Evolutionary conservation across 35 echinoderm and acorn worm species (phyloP), one percentile per base, ranked within the genome.

Genomic region (Apostichopus japonicus): DNA sequence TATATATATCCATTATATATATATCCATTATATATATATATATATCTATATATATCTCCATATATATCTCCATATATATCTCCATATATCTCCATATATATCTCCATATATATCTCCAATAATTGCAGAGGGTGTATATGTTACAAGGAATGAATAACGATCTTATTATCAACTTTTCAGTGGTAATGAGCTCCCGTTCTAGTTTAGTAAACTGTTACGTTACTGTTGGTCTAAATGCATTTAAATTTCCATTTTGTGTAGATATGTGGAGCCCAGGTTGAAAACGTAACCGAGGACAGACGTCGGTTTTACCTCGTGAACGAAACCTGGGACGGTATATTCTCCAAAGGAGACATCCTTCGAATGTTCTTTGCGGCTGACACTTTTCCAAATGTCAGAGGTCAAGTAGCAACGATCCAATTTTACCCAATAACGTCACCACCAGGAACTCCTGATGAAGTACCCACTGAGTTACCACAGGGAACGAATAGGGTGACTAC

Each of bases 351-450:
- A 22, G 78, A 80, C 52, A 8, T 6, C 14, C 24, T 80, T 6
- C 78, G 78, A 54, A 21, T 80, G 78, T 80, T 80, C 22, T 80
- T 80, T 25, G 9, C 78, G 19, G 78, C 78, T 80, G 78, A 33
- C 52, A 80, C 78, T 5, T 80, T 80, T 27, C 24, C 78, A 24
- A 80, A 80, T 13, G 78, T 80, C 21, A 80, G 78, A 44, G 78
- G 78, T 53, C 78, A 80, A 80, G 24, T 80, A 44, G 78, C 78
- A 24, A 80, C 24, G 24, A 44, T 80, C 4, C 24, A 80, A 13
- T 80, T 80, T 53, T 33, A 24, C 52, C 78, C 78, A 6, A 44
- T 13, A 5, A 13, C 23, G 13, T 15, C 24, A 67, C 17, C 63
- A 67, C 17, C 63, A 67, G 63, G 7, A 67, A 10, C 63, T 67